phyloP scores from a whole-genome alignment of 2,888 invertebrate species.

The Agrochola circellaris region DNA sequence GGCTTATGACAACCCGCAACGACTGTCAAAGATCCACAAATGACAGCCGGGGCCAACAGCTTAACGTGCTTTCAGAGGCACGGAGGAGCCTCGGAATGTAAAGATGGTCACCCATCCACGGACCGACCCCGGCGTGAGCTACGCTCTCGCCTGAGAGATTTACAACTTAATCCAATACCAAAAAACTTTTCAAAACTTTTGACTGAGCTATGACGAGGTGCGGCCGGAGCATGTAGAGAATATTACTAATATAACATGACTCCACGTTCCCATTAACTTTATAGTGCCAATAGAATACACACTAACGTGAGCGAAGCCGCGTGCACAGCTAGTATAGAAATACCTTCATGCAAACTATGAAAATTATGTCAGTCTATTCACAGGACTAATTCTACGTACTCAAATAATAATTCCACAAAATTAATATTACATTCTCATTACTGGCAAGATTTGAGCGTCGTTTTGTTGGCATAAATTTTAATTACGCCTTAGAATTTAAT shows the following conservation, averaged over 20 bases:
- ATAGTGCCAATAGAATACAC: neutral
- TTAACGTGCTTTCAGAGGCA: no score
- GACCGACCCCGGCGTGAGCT: no score
- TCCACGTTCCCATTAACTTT: neutral
- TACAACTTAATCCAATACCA: neutral
- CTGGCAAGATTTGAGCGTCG: conserved; percentile 18
- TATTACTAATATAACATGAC: neutral
- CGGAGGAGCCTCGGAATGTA: no score
- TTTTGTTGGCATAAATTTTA: conserved; percentile 55
- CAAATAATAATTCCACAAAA: conserved; percentile 44
- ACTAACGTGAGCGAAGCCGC: neutral
- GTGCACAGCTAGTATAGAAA: neutral
- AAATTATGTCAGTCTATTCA: conserved; percentile 4
- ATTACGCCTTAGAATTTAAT: conserved; percentile 65
- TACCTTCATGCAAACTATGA: conserved; percentile 26
- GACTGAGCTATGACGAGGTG: neutral
- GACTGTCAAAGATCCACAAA: no score
- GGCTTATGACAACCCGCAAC: no score
- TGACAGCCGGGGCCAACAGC: no score
- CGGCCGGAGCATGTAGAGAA: neutral
- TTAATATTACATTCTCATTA: conserved; percentile 49
- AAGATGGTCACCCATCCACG: no score
- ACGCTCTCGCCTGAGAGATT: no score
- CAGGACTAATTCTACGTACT: conserved; percentile 1
- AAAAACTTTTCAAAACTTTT: neutral